Base-by-base conservation (phyloP, 2,113 vertebrate genomes). In the Ceyx margarethae region DNA sequence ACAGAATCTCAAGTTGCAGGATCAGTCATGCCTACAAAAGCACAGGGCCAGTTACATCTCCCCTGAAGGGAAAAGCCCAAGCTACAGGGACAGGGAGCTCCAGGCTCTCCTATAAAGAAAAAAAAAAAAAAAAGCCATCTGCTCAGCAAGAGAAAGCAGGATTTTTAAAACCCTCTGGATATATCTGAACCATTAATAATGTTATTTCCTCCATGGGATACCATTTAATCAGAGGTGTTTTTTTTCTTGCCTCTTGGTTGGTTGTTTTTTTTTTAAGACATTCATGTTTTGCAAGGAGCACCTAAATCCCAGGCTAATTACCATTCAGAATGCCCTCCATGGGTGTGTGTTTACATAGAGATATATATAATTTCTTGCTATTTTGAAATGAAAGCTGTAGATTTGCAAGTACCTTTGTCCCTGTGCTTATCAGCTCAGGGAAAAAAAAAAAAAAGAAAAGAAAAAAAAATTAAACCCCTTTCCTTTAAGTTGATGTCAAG, bases 221-320 rank as follows among this genome's bases (percentile, higher is more conserved):
- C 18, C 3, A 42, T 42, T 80, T 42, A 54, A 62, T 10, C 8
- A 3, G 71, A 81, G 18, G 10, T 1, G 1, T 33, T 33, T 33
- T 86, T 50, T 86, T 50, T 7, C 60, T 66, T 53, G 16, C 6
- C 6, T 15, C 26, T 2, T 40, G 5, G 51, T 3, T 15, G 35
- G 35, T 42, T 57, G 29, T 45, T 29, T 28, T 57, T 61, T 74
- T 51, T 12, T 13, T 46, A 51, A 46, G 31, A 50, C 10, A 35
- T 19, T 51, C 0, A 1, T 3, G 3, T 61, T 73, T 48, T 35
- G 60, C 40, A 85, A 43, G 42, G 7, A 68, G 20, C 0, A 0
- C 11, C 25, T 43, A 71, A 81, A 83, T 42, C 29, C 29, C n/a
- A 45, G 29, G 13, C 7, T 81, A 61, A 81, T 61, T 9, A 45